Base-by-base conservation (phyloP, 2,797 vertebrate species). In the Phylloscopus collybita region DNA sequence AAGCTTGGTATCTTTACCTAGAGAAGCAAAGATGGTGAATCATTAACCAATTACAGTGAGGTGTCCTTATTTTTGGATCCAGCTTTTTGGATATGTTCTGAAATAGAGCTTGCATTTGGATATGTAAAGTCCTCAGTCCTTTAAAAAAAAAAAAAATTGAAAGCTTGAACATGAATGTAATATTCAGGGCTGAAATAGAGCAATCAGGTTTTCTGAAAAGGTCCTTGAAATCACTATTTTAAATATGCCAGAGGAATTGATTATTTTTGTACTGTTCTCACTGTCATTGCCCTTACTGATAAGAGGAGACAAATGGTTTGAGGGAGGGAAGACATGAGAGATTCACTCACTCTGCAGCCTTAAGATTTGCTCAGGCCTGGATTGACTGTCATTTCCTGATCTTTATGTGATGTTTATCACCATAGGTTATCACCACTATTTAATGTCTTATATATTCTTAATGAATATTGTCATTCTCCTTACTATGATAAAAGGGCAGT, bases 181-280 rank as follows among this genome's bases (percentile, higher is more conserved):
- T 93, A 86, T 75, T 59, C 19, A 67, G n/a, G 49, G 13, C 16
- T n/a, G 57, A 8, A 61, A 88, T 21, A 86, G 25, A 26, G 11
- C 53, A 92, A 76, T 62, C 59, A 53, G 11, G 3, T 44, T 92
- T 91, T 88, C 65, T 71, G 36, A 81, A 95, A 80, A 66, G 49
- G n/a, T 53, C 71, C 59, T 81, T 74, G 60, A 94, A 96, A 94
- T 61, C 50, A 84, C 53, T 32, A 20, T 82, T 80, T 51, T 84
- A 82, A 80, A 60, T 95, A 86, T 61, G 64, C 73, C 80, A 91
- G 44, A 54, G 65, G 76, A 93, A 67, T 51, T 81, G 17, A 65
- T 71, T 88, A 72, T 86, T 97, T 95, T 93, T 91, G 16, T 72
- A 49, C 65, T 85, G 49, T 85, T 88, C 69, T 94, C 61, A 27